Percentiles rank a stretch among this genome's conserved stretches.
phyloP scores from a whole-genome alignment of 2,888 invertebrate genomes.

The Harmothoe impar region DNA sequence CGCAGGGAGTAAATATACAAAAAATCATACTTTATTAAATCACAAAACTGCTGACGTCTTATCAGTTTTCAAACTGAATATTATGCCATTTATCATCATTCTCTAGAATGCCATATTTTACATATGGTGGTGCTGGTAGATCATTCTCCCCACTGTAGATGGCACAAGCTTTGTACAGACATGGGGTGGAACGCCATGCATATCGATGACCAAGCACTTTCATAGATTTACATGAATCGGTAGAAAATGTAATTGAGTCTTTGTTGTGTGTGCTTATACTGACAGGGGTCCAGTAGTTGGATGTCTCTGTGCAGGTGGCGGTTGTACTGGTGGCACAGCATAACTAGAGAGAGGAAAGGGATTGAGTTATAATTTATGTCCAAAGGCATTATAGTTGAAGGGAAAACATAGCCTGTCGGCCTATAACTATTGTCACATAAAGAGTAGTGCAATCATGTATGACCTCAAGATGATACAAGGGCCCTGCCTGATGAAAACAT shows the following conservation, averaged over 20 bases:
- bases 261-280: neutral
- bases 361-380: no score
- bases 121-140: slow-evolving; percentile 67
- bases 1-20: no score
- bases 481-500: no score
- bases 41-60: no score
- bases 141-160: slow-evolving; percentile 67
- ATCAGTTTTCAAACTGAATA: slow-evolving; percentile 18
- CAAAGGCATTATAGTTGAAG: no score
- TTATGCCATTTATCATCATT: neutral
- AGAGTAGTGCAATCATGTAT: no score
- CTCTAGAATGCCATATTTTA: neutral
- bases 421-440: no score
- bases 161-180: slow-evolving; percentile 63
- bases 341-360: neutral
- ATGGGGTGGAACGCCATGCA: slow-evolving; percentile 66
- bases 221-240: neutral
- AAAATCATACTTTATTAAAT: no score
- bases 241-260: neutral
- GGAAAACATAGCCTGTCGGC: no score
- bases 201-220: slow-evolving; percentile 48
- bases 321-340: neutral
- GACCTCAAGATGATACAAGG: no score
- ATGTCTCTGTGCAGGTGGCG: neutral
- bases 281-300: neutral